These are phyloP conservation scores for Origma solitaria DNA, from an alignment of 2,113 vertebrate genomes.

Conservation along the genomic window DNA sequence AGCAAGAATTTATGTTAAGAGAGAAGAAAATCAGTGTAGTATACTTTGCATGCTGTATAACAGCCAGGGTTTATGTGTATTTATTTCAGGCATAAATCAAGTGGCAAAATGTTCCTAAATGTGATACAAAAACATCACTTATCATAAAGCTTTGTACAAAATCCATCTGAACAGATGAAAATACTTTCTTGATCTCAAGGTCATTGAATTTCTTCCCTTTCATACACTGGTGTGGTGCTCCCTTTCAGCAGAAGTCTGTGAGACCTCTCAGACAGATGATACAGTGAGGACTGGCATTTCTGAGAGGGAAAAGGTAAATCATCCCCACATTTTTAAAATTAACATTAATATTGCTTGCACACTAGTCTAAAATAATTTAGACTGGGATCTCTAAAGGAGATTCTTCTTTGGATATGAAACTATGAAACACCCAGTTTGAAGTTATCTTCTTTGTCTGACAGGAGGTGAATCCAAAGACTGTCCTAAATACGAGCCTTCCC, in stretches of 20 bases:
- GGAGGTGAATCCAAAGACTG: neutral
- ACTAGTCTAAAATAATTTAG: neutral
- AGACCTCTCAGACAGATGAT: neutral
- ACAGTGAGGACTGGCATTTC: neutral
- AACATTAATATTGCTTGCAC: neutral
- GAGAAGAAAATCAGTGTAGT: neutral
- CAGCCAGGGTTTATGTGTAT: neutral
- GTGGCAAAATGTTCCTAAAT: neutral
- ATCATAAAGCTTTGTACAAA: neutral
- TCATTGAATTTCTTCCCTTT: neutral
- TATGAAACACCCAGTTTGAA: neutral
- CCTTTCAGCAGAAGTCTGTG: neutral
- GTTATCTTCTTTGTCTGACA: neutral
- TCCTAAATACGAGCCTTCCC: neutral
- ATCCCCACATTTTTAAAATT: neutral
- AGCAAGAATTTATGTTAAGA: neutral
- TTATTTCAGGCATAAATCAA: neutral
- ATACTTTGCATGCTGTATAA: neutral
- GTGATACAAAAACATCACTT: neutral
- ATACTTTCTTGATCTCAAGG: neutral
- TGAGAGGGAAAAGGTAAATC: neutral
- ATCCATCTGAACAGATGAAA: neutral
- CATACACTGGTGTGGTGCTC: neutral
- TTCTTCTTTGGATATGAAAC: neutral
- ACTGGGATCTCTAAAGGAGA: neutral